phyloP scores from a whole-genome alignment of 2,797 vertebrate genomes.

The Mycteria americana region DNA sequence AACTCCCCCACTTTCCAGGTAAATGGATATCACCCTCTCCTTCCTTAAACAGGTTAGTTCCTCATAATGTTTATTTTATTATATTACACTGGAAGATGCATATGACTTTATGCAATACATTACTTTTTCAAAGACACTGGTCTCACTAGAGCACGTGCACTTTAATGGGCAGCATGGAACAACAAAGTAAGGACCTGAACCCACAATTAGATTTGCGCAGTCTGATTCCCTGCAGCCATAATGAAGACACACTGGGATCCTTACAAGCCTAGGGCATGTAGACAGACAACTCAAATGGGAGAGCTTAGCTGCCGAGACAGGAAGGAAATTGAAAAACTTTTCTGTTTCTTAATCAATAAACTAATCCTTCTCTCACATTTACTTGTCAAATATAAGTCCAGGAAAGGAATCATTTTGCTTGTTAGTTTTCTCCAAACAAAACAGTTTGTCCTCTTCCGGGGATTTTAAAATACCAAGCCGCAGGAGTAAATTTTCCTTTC shows the following conservation, averaged over 20 bases:
- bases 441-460: neutral
- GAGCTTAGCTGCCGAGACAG: neutral
- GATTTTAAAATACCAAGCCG: neutral
- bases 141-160: neutral
- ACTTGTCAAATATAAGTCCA: neutral
- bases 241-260: neutral
- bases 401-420: neutral
- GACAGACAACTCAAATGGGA: neutral
- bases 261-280: neutral
- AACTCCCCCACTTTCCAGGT: neutral
- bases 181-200: neutral
- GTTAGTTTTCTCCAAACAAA: conserved; percentile 25
- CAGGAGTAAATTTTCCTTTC: conserved; percentile 10
- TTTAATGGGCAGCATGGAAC: neutral
- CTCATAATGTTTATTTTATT: neutral
- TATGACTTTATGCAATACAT: neutral
- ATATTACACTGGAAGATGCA: neutral
- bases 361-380: conserved; percentile 11
- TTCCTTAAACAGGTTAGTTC: neutral
- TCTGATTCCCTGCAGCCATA: neutral
- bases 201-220: neutral
- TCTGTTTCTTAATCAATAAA: neutral
- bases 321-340: neutral
- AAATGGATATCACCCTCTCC: neutral
- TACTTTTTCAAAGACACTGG: neutral